Conservation (phyloP, 2,113 vertebrate genomes). For the Catagonus wagneri region DNA sequence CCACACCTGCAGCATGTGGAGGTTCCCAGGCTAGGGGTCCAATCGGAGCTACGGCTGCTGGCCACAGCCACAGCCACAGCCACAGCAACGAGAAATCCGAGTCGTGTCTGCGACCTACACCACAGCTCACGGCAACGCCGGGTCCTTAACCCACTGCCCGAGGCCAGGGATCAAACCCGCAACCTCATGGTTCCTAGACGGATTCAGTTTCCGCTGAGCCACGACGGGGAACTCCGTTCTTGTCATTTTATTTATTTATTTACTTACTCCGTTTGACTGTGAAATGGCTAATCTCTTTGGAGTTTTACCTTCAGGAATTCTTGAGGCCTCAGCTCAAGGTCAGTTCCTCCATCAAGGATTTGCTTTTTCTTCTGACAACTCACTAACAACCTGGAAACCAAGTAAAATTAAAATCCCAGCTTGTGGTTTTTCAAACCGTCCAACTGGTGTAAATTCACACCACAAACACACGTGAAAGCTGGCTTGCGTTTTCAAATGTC, state of each 20-base stretch:
- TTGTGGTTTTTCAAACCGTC: background rate
- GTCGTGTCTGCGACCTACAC: too few species aligned
- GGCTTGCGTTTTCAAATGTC: background rate
- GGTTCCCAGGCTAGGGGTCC: too few species aligned
- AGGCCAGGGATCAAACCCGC: too few species aligned
- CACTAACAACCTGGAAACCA: background rate
- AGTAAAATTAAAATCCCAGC: background rate
- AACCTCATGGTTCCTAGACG: too few species aligned
- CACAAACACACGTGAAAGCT: background rate
- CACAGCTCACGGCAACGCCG: too few species aligned
- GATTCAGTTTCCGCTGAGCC: too few species aligned
- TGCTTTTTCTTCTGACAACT: background rate
- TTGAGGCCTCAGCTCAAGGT: background rate
- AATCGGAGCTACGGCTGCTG: too few species aligned
- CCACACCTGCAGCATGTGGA: too few species aligned
- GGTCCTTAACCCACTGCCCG: too few species aligned
- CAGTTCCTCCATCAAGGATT: background rate
- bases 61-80: too few species aligned
- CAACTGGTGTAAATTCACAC: background rate
- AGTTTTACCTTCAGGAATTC: background rate
- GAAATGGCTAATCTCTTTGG: background rate
- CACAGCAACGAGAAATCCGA: too few species aligned
- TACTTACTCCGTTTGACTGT: background rate
- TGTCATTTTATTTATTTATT: background rate
- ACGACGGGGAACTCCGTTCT: too few species aligned